Conservation (phyloP, 2,888 invertebrate species). For the Lithodes maja region DNA sequence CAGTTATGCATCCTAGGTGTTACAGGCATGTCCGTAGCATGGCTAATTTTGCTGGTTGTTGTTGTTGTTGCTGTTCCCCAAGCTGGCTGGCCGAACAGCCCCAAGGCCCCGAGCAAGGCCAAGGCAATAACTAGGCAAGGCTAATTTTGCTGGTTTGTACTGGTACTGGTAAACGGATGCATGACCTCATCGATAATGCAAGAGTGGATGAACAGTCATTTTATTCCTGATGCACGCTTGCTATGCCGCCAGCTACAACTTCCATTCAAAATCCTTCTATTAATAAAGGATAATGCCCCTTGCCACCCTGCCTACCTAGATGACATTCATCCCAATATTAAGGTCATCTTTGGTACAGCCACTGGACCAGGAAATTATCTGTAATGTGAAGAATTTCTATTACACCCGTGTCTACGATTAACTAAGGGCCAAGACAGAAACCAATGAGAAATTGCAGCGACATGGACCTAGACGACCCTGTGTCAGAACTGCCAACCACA, state of each 20-base stretch:
- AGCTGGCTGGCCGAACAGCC: background rate
- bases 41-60: background rate
- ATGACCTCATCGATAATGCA: conserved; percentile 2
- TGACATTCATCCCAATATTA: no score
- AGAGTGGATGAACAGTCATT: background rate
- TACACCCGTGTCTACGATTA: no score
- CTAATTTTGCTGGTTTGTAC: background rate
- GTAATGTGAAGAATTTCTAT: no score
- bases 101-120: no score
- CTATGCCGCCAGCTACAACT: background rate
- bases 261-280: background rate
- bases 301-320: no score
- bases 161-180: background rate
- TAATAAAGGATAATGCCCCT: background rate
- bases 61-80: background rate
- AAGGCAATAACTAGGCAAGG: background rate
- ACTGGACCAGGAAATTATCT: no score
- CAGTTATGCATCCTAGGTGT: background rate
- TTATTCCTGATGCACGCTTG: background rate
- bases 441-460: no score
- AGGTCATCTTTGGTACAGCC: no score
- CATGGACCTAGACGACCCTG: no score
- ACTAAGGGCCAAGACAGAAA: no score
- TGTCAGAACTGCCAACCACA: background rate
- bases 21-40: background rate